phyloP scores from a whole-genome alignment of 2,888 invertebrate genomes.

The Kuschelorhynchus macadamiae region DNA sequence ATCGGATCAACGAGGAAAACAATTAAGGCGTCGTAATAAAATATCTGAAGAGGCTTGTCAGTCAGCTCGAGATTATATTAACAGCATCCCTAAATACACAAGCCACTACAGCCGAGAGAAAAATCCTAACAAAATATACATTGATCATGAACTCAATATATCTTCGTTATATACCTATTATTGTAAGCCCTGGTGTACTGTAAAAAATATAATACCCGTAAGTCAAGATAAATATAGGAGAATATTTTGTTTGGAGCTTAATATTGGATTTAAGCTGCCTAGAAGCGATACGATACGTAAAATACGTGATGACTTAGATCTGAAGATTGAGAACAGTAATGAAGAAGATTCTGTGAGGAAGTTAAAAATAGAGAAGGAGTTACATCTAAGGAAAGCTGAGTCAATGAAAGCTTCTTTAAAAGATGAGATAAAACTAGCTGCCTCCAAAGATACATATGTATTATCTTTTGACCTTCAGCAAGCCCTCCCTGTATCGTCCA shows the following conservation, averaged over 20 bases:
- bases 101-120: constrained; percentile 35
- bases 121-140: constrained; percentile 34
- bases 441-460: background rate
- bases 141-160: constrained; percentile 12
- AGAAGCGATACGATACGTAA: constrained; percentile 6
- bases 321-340: background rate
- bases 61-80: no score
- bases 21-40: constrained; percentile 39
- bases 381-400: constrained; percentile 39
- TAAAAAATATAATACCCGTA: constrained; percentile 12
- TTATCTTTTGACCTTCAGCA: constrained; percentile 52
- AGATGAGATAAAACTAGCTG: constrained; percentile 6
- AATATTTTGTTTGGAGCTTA: constrained; percentile 13
- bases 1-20: constrained; percentile 37
- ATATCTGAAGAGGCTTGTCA: constrained; percentile 4
- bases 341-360: background rate
- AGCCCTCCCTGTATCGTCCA: constrained; percentile 47
- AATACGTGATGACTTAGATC: constrained; percentile 5
- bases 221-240: constrained; percentile 19
- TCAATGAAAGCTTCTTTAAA: constrained; percentile 41
- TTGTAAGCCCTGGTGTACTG: constrained; percentile 7
- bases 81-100: constrained; percentile 46
- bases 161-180: constrained; percentile 9
- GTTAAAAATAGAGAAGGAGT: constrained; percentile 11
- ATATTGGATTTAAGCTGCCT: constrained; percentile 6